phyloP scores from a whole-genome alignment of 2,888 invertebrate genomes.

The Neria commutata region DNA sequence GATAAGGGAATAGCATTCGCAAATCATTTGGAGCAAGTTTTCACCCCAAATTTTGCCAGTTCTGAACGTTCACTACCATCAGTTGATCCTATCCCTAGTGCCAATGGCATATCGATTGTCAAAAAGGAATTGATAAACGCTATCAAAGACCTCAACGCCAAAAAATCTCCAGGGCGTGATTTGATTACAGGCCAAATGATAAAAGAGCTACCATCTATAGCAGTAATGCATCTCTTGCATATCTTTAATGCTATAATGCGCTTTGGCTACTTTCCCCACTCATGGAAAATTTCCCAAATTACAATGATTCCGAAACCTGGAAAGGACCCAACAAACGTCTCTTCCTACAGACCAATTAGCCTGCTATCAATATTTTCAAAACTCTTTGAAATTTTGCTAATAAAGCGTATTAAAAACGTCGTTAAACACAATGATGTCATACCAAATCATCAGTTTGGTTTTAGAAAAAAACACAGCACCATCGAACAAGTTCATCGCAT shows the following conservation, averaged over 20 bases:
- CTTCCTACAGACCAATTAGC: constrained; percentile 4
- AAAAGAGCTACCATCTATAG: not conserved
- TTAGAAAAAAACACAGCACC: constrained; percentile 4
- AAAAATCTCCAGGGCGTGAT: not conserved
- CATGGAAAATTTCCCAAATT: constrained; percentile 9
- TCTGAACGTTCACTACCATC: not conserved
- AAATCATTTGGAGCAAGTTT: not conserved
- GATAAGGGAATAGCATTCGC: not conserved
- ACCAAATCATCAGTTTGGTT: not conserved
- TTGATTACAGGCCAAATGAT: not conserved
- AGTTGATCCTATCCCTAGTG: not conserved
- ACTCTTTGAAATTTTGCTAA: constrained; percentile 7
- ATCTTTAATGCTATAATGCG: not conserved
- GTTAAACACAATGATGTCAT: not conserved
- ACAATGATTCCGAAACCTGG: constrained; percentile 4
- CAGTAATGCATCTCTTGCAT: not conserved
- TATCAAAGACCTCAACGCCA: not conserved
- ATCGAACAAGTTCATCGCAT: constrained; percentile 6
- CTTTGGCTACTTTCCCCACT: not conserved
- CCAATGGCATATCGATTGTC: not conserved
- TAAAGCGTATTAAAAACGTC: not conserved
- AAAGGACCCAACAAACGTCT: not conserved
- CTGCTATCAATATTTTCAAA: not conserved
- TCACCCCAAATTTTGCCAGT: not conserved
- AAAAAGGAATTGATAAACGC: not conserved